Evolutionary conservation across 2,797 vertebrate genomes (phyloP), one percentile per base, ranked within the genome.

Genomic region (Ptychadena robeensis): DNA sequence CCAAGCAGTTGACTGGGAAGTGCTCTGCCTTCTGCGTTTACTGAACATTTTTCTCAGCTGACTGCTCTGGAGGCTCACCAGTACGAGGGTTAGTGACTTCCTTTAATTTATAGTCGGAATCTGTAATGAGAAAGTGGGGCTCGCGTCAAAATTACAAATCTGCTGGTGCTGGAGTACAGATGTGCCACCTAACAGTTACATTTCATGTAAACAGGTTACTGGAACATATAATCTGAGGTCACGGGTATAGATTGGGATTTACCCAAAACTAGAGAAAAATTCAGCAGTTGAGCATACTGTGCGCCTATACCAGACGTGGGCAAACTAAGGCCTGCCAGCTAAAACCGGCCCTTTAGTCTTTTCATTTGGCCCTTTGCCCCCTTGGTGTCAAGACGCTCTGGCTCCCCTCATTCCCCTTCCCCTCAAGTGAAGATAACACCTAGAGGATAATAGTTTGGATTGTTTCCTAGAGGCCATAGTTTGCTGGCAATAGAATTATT

Each of bases 1-100:
- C 83, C 86, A 87, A 87, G 82, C 4, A 73, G 87, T 78, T 82
- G 48, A 65, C 85, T 85, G 57, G 2, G 86, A 83, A 84, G 87
- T 88, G 86, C 87, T 85, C 57, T 65, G 59, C 87, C 85, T 83
- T 87, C 66, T 78, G 7, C 61, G 70, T 69, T 73, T 68, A 83
- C 32, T 72, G 37, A 74, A 61, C 34, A 7, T 3, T 67, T 72
- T 74, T 74, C 61, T 76, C 82, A 79, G 30, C 44, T 70, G 63
- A 37, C 82, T 79, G 69, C 37, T 79, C 63, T 84, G 76, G 76
- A 80, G 69, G 66, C 12, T 35, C 75, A 73, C 73, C 81, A 79
- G 63, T 79, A 30, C 40, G 73, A 38, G 65, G 75, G 70, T 44
- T 37, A 73, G 48, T 25, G 27, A 30, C 32, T 83, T 78, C 38